Conservation (phyloP, 2,888 invertebrate genomes). For the Drosophila pseudotalamancana region DNA sequence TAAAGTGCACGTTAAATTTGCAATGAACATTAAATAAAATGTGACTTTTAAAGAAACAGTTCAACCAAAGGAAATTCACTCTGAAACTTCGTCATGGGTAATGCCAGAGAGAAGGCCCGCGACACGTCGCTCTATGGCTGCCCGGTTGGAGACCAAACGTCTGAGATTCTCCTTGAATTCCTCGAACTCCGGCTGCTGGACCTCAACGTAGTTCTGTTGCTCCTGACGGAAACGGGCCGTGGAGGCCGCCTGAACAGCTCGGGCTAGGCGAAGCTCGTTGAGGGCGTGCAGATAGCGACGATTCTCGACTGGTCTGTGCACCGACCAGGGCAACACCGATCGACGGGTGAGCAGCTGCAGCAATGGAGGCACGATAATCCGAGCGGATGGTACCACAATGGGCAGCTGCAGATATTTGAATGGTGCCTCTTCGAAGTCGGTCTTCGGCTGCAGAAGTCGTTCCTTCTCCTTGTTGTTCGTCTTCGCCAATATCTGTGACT, state of each 20-base stretch:
- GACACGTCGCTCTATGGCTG: constrained; percentile 35
- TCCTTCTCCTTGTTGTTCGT: no score
- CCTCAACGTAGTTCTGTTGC: background rate
- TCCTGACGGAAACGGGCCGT: background rate
- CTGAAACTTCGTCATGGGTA: background rate
- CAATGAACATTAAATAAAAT: no score
- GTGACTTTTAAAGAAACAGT: no score
- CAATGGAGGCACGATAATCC: constrained; percentile 13
- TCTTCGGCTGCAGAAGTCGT: background rate
- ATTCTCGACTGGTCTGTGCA: background rate
- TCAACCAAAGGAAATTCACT: background rate
- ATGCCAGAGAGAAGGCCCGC: background rate
- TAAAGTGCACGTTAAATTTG: no score
- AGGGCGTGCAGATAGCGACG: constrained; percentile 6
- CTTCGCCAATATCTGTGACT: no score
- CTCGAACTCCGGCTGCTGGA: background rate
- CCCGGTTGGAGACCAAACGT: constrained; percentile 39
- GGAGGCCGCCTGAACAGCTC: constrained; percentile 22
- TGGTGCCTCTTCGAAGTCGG: background rate
- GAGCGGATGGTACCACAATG: background rate
- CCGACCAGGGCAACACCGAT: background rate
- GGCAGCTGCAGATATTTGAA: background rate
- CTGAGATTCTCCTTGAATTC: constrained; percentile 30
- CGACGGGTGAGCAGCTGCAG: constrained; percentile 3
- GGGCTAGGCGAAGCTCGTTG: constrained; percentile 26